Evolutionary conservation across 2,113 vertebrate species (phyloP), one percentile per base, ranked within the genome.

Genomic region (Zosterops lateralis): DNA sequence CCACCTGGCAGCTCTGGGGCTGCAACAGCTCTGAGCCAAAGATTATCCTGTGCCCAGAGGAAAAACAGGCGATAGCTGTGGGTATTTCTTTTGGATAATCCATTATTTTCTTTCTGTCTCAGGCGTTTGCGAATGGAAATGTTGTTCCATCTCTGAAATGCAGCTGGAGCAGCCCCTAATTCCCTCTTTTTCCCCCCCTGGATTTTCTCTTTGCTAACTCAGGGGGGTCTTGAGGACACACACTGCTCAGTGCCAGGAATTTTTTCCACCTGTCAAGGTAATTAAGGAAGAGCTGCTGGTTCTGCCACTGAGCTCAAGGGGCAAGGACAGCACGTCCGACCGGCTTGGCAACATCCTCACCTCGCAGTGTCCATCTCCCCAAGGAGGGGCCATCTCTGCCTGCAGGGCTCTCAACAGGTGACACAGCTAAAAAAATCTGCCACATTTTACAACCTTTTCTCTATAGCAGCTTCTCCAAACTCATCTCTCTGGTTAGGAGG

Each of bases 21-120:
- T 36, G 85, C 68, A 58, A 7, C 18, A 68, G 36, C 76, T 47
- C 45, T 3, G 24, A 70, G 84, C 66, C 66, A 38, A 36, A 42
- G 93, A 64, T 67, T 31, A 56, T 44, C 88, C 4, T 6, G 47
- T 36, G 83, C 65, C 64, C 87, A 51, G 83, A 56, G 53, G 50
- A 91, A 97, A 90, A 90, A 91, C 71, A 77, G 92, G 72, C 1
- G 1, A 80, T 38, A 64, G 75, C 22, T 72, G 21, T 47, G 72
- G 32, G 1, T 97, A 74, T 96, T 97, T 95, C 89, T 84, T 45
- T 92, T 84, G 91, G 94, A 73, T 53, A 66, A 74, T 70, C 42
- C 14, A 58, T 47, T 87, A 65, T 76, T 95, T 95, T 92, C 89
- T 21, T 92, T 92, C 42, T 42, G 87, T 92, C 89, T 93, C 89